Conservation (phyloP, 2,797 vertebrate genomes). For the Mastacembelus armatus region DNA sequence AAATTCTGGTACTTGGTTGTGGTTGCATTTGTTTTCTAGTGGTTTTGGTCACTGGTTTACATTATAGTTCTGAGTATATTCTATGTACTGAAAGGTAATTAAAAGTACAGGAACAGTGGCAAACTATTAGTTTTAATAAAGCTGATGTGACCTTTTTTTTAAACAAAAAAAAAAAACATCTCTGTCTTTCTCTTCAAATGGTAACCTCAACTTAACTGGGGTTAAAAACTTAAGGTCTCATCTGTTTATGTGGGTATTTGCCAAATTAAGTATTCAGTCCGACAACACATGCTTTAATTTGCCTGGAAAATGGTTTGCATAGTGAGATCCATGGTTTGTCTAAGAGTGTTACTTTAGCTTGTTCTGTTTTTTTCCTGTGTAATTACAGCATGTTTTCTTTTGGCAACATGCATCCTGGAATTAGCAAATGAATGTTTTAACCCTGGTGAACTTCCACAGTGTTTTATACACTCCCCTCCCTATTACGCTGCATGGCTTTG, state of each 20-base stretch:
- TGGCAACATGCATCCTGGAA: conserved; percentile 81
- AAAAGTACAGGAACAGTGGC: conserved; percentile 16
- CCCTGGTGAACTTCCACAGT: conserved; percentile 75
- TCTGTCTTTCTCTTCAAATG: conserved; percentile 7
- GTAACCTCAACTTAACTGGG: conserved; percentile 18
- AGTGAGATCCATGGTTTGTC: conserved; percentile 62
- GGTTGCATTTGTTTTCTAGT: conserved; percentile 12
- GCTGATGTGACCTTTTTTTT: conserved; percentile 1
- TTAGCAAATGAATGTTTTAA: conserved; percentile 86
- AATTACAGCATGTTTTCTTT: conserved; percentile 83
- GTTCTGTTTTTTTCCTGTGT: conserved; percentile 72
- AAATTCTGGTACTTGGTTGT: not conserved
- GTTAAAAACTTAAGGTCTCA: conserved; percentile 35
- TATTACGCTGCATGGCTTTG: conserved; percentile 71
- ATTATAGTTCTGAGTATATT: not conserved
- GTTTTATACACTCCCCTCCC: conserved; percentile 67
- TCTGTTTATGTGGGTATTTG: conserved; percentile 55
- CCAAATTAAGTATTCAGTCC: conserved; percentile 62
- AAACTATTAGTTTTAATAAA: conserved; percentile 21
- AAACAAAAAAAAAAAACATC: not conserved
- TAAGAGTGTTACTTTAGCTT: conserved; percentile 72
- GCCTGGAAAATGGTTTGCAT: conserved; percentile 66
- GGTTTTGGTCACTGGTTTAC: conserved; percentile 2
- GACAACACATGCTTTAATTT: conserved; percentile 77
- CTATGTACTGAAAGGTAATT: conserved; percentile 32